A percentile compares a stretch with the other conserved stretches of the same genome.
These are phyloP conservation scores for Drosophila dives DNA, from an alignment of 2,888 invertebrate genomes.

Conservation along the genomic window DNA sequence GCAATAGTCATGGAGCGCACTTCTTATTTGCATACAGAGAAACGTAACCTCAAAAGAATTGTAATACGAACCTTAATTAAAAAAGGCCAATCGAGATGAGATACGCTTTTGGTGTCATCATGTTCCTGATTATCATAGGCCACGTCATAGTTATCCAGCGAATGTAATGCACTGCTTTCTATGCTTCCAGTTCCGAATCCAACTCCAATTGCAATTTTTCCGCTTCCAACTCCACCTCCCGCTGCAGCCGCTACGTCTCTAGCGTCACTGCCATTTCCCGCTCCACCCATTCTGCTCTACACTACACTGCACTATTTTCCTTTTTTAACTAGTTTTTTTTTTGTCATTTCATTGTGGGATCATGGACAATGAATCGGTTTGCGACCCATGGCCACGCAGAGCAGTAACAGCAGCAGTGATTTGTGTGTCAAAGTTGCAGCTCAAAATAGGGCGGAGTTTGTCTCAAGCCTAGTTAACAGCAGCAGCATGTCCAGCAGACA, in stretches of 20 bases:
- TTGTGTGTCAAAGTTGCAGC: conserved; percentile 33
- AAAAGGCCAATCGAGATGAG: conserved; percentile 83
- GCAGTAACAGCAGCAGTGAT: conserved; percentile 1
- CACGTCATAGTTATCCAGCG: conserved; percentile 73
- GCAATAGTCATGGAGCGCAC: conserved; percentile 6
- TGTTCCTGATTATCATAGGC: conserved; percentile 68
- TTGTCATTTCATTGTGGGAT: not conserved
- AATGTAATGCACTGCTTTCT: conserved; percentile 53
- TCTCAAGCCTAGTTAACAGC: conserved; percentile 3
- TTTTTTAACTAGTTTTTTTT: not conserved
- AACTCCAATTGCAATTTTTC: not conserved
- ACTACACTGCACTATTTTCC: not conserved
- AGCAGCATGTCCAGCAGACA: conserved; percentile 11
- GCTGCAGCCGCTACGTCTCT: conserved; percentile 1
- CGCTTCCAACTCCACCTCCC: conserved; percentile 7
- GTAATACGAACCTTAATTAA: conserved; percentile 82
- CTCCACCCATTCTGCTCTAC: conserved; percentile 21
- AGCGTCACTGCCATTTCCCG: conserved; percentile 24
- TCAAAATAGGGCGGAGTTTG: conserved; percentile 67
- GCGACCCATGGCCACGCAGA: conserved; percentile 30
- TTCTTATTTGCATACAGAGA: conserved; percentile 26
- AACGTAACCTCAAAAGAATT: conserved; percentile 18
- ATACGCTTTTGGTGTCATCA: conserved; percentile 69
- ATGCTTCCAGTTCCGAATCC: not conserved
- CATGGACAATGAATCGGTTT: conserved; percentile 5